Evolutionary conservation across 2,113 vertebrate genomes (phyloP), one percentile per base, ranked within the genome.

Genomic region (Macheiramphus alcinus): DNA sequence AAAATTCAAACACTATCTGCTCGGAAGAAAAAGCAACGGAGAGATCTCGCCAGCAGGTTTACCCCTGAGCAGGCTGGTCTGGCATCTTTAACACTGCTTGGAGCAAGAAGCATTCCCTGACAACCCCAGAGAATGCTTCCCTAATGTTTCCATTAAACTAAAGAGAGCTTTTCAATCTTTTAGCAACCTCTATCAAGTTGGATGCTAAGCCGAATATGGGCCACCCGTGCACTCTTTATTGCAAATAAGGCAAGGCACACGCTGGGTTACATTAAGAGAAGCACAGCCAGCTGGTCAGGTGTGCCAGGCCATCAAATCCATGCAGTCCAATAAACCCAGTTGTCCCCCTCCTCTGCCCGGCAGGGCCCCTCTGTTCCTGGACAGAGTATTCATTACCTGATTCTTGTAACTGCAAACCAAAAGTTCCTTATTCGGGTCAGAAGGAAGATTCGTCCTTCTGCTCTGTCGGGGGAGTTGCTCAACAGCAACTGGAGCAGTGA

Each of bases 101-200:
- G 80, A 59, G 86, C 91, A 80, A 94, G 71, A 43, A 86, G 59
- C 59, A 61, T 58, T 88, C 38, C 86, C 63, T 59, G 65, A 55
- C 42, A 47, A 29, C 67, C 50, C 38, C 42, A 78, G 43, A 78
- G 75, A 91, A 88, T 1, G 4, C 10, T 85, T 78, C 66, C 36
- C 38, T 88, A 75, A 78, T 31, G 55, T 34, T 83, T 71, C 79
- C 94, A 90, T 86, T 76, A 59, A 81, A 63, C 38, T n/a, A 48
- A 68, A 73, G 94, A 55, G 12, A 78, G 67, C n/a, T 86, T 80
- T 68, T 80, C 26, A 59, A 11, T 55, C 68, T 76, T 93, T 56
- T 45, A 89, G 65, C 88, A 85, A 61, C 42, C 80, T 72, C 32
- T 62, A 6, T 72, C 45, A 73, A 40, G 31, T 36, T 52, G 47